A percentile compares a stretch with the other conserved stretches of the same genome.
These are phyloP conservation scores for Hemithea aestivaria DNA, from an alignment of 2,888 invertebrate species.

Conservation along the genomic window DNA sequence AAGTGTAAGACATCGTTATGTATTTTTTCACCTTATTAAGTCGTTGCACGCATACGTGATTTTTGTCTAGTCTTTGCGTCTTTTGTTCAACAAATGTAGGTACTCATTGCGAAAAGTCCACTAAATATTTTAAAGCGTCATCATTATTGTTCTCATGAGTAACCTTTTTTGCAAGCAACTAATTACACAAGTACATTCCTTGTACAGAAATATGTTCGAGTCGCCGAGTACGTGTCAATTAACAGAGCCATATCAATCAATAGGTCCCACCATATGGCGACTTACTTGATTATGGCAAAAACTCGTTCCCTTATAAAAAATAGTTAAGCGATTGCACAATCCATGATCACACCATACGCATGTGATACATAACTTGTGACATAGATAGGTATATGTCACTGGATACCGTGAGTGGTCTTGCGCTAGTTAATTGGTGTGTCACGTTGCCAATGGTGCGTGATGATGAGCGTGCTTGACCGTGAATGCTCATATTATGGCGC, in stretches of 20 bases:
- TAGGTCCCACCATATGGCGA: slow-evolving; percentile 14
- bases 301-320: slow-evolving; percentile 14
- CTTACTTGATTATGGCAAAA: slow-evolving; percentile 7
- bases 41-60: no score
- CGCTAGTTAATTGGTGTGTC: slow-evolving; percentile 29
- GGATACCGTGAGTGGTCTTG: slow-evolving; percentile 16
- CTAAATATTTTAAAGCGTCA: no score
- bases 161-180: no score
- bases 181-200: no score
- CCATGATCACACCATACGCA: slow-evolving; percentile 20
- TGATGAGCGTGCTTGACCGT: slow-evolving; percentile 20
- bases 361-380: slow-evolving; percentile 14
- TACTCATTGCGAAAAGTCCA: no score
- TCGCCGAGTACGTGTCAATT: slow-evolving; percentile 2
- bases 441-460: slow-evolving; percentile 23
- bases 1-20: no score
- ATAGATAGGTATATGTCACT: slow-evolving; percentile 17
- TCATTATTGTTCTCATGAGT: no score
- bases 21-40: no score
- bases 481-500: slow-evolving; percentile 15
- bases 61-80: no score
- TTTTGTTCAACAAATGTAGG: no score
- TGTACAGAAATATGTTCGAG: no score
- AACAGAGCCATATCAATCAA: slow-evolving; percentile 17
- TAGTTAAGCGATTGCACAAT: slow-evolving; percentile 16